Evolutionary conservation across 2,888 invertebrate genomes (phyloP), one percentile per base, ranked within the genome.

Genomic region (Ichneumoninae sp.): DNA sequence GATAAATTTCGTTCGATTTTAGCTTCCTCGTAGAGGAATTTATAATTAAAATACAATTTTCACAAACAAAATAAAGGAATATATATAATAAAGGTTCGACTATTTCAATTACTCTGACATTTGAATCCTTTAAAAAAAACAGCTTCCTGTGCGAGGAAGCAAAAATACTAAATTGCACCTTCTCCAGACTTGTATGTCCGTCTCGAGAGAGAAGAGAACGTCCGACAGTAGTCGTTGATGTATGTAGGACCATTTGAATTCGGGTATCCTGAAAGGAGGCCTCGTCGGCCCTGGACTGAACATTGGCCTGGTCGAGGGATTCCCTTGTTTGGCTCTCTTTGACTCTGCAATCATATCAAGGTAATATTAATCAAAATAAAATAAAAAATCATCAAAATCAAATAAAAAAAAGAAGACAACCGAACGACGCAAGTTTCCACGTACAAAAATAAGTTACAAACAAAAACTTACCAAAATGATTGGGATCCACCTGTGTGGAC

Each of bases 191-290:
- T 99, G 99, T 91, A 99, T 98, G 92, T 99, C 99, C 13, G 98
- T 98, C 94, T 99, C 99, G 80, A 99, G 95, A 0, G 99, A 98
- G 94, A 98, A 98, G 44, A 99, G 95, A 50, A 99, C 97, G 94
- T 99, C 99, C 16, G 98, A 98, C 0, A 99, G 95, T 78, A 99
- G 95, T 84, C 99, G 95, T 94, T 99, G 98, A 94, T 99, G 99
- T 88, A 99, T 98, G 94, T 98, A 98, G 1, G 99, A 99, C 99
- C 99, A 99, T 90, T 98, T 97, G 95, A 99, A 99, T 94, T 99
- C 99, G 33, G 99, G 99, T 93, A 99, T 99, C 88, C 99, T 96
- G 94, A 99, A 99, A 3, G 99, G 98, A 30, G 98, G 98, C 89
- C 98, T 96, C 78, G 98, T 97, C 52, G 98, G 97, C 5, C 98